These are phyloP conservation scores for Cancer borealis DNA, from an alignment of 2,888 invertebrate genomes.

Conservation along the genomic window DNA sequence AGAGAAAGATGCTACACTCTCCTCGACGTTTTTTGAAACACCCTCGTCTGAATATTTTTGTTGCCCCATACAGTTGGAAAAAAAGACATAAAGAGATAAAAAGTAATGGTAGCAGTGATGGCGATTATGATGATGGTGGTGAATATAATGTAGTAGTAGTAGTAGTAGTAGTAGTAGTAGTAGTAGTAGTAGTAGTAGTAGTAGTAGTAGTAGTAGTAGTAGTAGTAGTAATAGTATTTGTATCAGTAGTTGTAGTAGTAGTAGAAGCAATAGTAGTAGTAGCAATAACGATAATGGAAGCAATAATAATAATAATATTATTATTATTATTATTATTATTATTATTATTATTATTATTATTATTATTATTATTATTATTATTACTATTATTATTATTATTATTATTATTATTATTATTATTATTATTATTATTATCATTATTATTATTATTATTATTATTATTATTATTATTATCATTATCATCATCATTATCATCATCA, in stretches of 20 bases:
- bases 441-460: too few species aligned
- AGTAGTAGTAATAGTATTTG: background rate
- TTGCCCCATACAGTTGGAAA: background rate
- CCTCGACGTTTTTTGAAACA: background rate
- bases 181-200: background rate
- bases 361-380: background rate
- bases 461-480: too few species aligned
- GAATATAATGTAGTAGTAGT: background rate
- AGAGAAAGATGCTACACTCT: background rate
- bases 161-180: background rate
- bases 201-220: background rate
- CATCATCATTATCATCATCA: too few species aligned
- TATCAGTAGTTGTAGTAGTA: conserved; percentile 2
- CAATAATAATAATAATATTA: background rate
- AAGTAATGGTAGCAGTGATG: background rate
- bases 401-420: too few species aligned
- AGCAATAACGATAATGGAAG: background rate
- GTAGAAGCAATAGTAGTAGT: background rate
- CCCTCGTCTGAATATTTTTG: background rate
- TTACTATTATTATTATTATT: too few species aligned
- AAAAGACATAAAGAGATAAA: background rate
- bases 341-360: background rate
- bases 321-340: background rate
- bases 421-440: too few species aligned
- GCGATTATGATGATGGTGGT: background rate